phyloP scores from a whole-genome alignment of 1,140 invertebrate genomes.

The Belonocnema kinseyi region DNA sequence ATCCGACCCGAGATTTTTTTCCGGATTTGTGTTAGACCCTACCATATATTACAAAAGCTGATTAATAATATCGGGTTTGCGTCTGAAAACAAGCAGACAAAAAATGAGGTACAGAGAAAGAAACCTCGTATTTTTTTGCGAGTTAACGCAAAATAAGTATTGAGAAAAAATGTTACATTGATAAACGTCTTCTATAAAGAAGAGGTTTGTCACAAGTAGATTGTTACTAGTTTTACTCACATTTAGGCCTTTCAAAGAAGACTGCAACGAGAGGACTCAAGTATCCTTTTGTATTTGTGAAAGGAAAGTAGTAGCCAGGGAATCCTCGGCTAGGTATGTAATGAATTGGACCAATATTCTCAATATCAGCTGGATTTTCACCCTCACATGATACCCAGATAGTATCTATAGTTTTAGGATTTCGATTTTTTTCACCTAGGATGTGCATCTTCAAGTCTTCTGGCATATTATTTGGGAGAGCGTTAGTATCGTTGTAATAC shows the following conservation, averaged over 20 bases:
- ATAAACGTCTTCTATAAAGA: too few species aligned
- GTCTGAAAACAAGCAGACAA: too few species aligned
- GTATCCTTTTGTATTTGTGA: conserved; percentile 87
- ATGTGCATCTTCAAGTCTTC: conserved; percentile 85
- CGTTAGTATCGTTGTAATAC: conserved; percentile 85
- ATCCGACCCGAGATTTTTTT: background rate
- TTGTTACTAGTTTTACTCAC: conserved; percentile 77
- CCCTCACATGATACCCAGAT: conserved; percentile 93
- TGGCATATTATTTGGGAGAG: conserved; percentile 84
- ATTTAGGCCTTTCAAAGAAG: conserved; percentile 87
- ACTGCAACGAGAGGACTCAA: conserved; percentile 92
- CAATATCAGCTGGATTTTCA: conserved; percentile 92
- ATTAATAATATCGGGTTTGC: too few species aligned
- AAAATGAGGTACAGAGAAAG: too few species aligned
- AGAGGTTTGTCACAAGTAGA: background rate
- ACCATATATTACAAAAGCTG: background rate
- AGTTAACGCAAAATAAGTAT: too few species aligned
- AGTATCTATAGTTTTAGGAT: conserved; percentile 78
- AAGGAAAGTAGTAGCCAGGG: conserved; percentile 88
- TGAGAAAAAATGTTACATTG: too few species aligned
- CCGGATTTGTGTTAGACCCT: background rate
- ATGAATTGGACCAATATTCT: conserved; percentile 90
- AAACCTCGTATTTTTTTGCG: too few species aligned
- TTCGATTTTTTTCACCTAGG: conserved; percentile 64
- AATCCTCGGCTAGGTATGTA: conserved; percentile 88